Base-by-base conservation (phyloP, 1,140 invertebrate species). In the Drosophila dunni region DNA sequence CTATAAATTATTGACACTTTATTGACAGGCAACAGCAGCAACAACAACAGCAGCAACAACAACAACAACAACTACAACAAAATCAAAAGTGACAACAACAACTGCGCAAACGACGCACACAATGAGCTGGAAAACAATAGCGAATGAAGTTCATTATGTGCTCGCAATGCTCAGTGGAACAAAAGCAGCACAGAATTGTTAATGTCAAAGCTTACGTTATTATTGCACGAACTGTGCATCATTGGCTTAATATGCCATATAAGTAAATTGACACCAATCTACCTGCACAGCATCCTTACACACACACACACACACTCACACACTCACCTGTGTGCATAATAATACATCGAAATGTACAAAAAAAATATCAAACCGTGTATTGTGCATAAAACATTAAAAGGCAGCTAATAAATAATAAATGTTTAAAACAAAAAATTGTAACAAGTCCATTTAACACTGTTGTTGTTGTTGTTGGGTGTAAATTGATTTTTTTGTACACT, bases 1-100 rank as follows among this genome's bases (percentile, higher is more conserved):
- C 81, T 89, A 89, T 89, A 89, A 89, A 89, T 89, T 89, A 89
- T 89, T 89, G 84, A 89, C 84, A 89, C 84, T 89, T 89, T 89
- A 89, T 89, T 89, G 84, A 89, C 84, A 89, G 54, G 50, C 73
- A 46, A 77, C 69, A 75, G 29, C 38, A 54, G 20, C 57, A 44
- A 42, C 50, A 62, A 57, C 51, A 69, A n/a, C 65, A 69, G 29
- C 15, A 48, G 0, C 34, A 46, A 44, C 67, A 45, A 56, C 68
- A 60, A 44, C 57, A 57, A n/a, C 24, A 66, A 54, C 63, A 48
- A 65, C 72, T 62, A n/a, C n/a, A n/a, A 58, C 48, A 57, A 51
- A 44, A 45, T 45, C 45, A 45, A 61, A 20, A 45, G 8, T 33
- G 38, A 44, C 57, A 57, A n/a, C 24, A 66, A 54, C 63, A 48